Base-by-base conservation (phyloP, 2,888 invertebrate species). In the Saturnia japonica region DNA sequence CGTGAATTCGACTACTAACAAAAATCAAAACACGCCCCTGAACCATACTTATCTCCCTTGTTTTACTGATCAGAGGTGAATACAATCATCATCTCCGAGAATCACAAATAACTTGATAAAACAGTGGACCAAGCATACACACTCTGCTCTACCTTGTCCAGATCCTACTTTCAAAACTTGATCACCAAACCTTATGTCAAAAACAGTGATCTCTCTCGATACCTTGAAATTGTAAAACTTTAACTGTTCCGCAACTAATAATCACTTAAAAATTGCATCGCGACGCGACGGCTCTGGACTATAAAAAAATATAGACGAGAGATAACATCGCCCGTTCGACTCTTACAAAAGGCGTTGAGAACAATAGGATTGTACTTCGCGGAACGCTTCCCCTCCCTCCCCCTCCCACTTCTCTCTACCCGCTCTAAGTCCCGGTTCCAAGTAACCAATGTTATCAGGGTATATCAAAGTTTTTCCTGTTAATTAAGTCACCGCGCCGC, bases 301-400 rank as follows among this genome's bases (percentile, higher is more conserved):
- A 40, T n/a, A 68, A 34, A 68, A 57, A 54, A 68, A 54, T n/a
- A 34, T 54, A 40, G 68, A 54, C 12, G 12, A n/a, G 28, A 68
- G 22, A 68, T 54, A 68, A 68, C 34, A 68, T 51, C 54, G 47
- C 34, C 25, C 40, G 40, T 54, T 54, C 25, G 54, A 57, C 54
- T 68, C 16, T 54, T 68, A 47, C 68, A 51, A 68, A 68, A 40
- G 68, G 68, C 40, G 40, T 47, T 68, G 68, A n/a, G 68, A 68
- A 68, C 68, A 68, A 68, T 54, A 54, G 57, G 22, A 34, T 42
- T 54, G 54, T 54, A n/a, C 40, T 54, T n/a, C 40, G 62, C 62
- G 19, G 19, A 16, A 34, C 28, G 34, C 19, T 7, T 40, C 19
- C 19, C 62, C 57, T 11, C 9, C 11, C 25, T 40, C 28, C 19